Conservation (phyloP, 2,113 vertebrate species). For the Ceyx melanurus region DNA sequence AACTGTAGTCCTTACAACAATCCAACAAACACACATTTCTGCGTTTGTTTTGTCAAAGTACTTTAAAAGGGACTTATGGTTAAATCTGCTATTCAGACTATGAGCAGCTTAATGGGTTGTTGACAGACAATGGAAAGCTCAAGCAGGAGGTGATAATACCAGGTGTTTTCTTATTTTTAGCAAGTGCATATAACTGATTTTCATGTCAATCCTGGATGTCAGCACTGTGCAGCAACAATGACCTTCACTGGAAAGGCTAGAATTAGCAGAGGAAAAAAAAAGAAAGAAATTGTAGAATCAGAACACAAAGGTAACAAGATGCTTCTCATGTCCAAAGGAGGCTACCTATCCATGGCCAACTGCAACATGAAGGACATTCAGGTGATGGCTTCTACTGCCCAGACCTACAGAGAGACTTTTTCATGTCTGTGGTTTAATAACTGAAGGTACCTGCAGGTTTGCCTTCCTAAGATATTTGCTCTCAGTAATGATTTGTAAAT, state of each 20-base stretch:
- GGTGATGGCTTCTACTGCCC: background rate
- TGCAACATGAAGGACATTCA: background rate
- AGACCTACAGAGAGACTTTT: background rate
- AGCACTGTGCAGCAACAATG: background rate
- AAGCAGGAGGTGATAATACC: background rate
- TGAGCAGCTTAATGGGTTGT: conserved; percentile 6
- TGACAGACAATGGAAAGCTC: background rate
- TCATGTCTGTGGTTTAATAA: background rate
- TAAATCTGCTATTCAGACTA: conserved; percentile 23
- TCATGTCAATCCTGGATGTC: background rate
- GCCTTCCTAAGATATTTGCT: background rate
- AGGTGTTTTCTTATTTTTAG: conserved; percentile 12
- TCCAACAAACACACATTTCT: background rate
- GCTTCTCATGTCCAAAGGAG: background rate
- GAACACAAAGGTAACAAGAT: background rate
- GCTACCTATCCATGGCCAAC: background rate
- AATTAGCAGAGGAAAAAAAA: background rate
- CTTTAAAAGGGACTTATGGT: background rate
- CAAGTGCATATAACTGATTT: background rate
- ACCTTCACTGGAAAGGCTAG: background rate
- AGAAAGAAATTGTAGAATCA: background rate
- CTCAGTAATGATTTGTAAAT: background rate
- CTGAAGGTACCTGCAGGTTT: background rate
- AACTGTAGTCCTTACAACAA: background rate
- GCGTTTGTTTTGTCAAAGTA: conserved; percentile 9